These are phyloP conservation scores for Lates calcarifer DNA, from an alignment of 2,113 vertebrate genomes.

Conservation along the genomic window DNA sequence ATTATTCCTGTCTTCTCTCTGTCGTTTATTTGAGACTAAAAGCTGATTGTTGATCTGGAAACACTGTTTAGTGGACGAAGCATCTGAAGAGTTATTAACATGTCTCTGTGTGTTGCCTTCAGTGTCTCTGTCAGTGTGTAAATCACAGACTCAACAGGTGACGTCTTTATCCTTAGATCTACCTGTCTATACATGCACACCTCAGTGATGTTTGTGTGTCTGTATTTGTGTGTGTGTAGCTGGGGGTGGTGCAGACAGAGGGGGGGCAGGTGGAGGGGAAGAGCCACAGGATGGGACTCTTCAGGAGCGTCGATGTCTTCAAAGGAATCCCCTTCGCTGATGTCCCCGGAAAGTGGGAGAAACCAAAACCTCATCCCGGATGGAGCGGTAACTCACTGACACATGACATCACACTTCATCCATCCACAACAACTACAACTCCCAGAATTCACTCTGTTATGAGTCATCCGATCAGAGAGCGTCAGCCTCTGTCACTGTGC, in stretches of 20 bases:
- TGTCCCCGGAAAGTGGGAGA: conserved; percentile 84
- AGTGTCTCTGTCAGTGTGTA: background rate
- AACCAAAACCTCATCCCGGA: conserved; percentile 88
- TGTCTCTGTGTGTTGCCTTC: background rate
- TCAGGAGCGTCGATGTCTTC: conserved; percentile 86
- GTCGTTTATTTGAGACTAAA: too few relatives aligned
- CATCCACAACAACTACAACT: background rate
- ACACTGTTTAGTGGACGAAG: too few relatives aligned
- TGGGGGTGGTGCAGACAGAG: conserved; percentile 89
- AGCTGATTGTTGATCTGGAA: too few relatives aligned
- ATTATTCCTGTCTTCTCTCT: too few relatives aligned
- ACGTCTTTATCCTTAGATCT: too few relatives aligned
- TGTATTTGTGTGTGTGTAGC: conserved; percentile 75
- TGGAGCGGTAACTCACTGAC: conserved; percentile 85
- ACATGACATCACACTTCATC: background rate
- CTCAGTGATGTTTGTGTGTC: conserved; percentile 19
- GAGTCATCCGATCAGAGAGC: background rate
- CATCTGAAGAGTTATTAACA: background rate
- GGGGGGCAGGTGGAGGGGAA: conserved; percentile 88
- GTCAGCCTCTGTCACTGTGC: too few relatives aligned
- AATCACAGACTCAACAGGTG: background rate
- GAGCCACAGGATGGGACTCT: conserved; percentile 80
- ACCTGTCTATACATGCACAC: background rate
- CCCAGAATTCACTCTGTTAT: background rate
- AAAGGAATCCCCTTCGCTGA: conserved; percentile 92